Evolutionary conservation across 2,888 invertebrate species (phyloP), one percentile per base, ranked within the genome.

Genomic region (Therioaphis trifolii): DNA sequence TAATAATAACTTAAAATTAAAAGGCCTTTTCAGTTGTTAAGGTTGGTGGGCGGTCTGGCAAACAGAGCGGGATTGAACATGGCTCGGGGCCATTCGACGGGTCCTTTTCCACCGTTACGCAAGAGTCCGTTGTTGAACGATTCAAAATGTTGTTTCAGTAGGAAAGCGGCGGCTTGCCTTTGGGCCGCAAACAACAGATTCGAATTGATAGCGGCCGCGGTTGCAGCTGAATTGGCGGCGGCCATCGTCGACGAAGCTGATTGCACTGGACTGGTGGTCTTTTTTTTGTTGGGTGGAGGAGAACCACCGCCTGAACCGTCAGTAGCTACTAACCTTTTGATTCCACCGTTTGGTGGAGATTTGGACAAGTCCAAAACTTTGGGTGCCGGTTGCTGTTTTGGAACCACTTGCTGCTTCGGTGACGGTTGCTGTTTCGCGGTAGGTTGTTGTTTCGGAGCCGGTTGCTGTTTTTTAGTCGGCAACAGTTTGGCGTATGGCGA

Each of bases 401-500:
- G 55, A 0, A 4, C 15, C 4, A 14, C 7, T n/a, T 55, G 68
- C 1, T 12, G 66, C 63, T 77, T 82, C n/a, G 35, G 24, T 9
- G 18, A 21, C 4, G 82, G n/a, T n/a, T 76, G 79, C 14, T 85
- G 58, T 80, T 86, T 86, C 0, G 7, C 4, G 7, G 85, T 72
- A 14, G 84, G 58, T 24, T 85, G 77, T 2, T 85, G 86, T 14
- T 68, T 63, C 24, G 27, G 14, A 11, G 66, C 14, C 15, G 69
- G 21, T 74, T 78, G 84, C 9, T 74, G 63, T 61, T 80, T 80
- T 29, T 79, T 75, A 11, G 85, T 9, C 9, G 85, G 71, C 14
- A 85, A 84, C 14, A 85, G 61, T 84, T 86, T 86, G 0, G 85
- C 78, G 24, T 85, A 85, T 12, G 85, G 85, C 24, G 86, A 85